Base-by-base conservation (phyloP, 2,797 vertebrate genomes). In the Darevskia mixta region DNA sequence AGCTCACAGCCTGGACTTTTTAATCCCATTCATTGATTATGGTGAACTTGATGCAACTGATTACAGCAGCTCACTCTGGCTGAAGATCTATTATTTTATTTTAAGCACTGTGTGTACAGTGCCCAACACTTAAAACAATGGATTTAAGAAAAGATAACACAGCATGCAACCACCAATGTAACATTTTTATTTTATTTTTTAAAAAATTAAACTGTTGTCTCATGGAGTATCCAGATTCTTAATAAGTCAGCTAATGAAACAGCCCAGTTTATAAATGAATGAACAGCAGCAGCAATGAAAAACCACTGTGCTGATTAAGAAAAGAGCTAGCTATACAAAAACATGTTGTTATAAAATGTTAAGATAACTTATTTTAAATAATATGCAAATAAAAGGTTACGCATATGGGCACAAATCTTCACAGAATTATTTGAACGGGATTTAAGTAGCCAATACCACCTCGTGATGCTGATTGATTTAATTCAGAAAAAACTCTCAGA, bases 261-360 rank as follows among this genome's bases (percentile, higher is more conserved):
- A 90, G 77, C 85, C 3, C 41, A 79, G 1, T 1, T 55, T 89
- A 78, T 15, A 89, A 86, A 17, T 61, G 35, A 85, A 91, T 61
- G 2, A 0, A 35, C 45, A 0, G 67, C 66, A 75, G 43, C 9
- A 1, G 35, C 66, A 27, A 38, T 64, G 18, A 2, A 32, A 87
- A 45, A 89, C 4, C 20, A 79, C 75, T 0, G 27, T 7, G 81
- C 13, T 81, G 83, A 88, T 73, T 79, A 88, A 86, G 73, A n/a
- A 89, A 75, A 89, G 84, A 35, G 85, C 72, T 73, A 90, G 23
- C 58, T 80, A 75, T 17, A 61, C 61, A 67, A 67, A 87, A 43
- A 77, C 55, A 77, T 11, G 25, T 32, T 83, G 43, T 72, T 86
- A 80, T 69, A 49, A 82, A 29, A 78, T 87, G 66, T 66, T 67